These are phyloP conservation scores for Psix sp. DNA, from an alignment of 1,140 invertebrate species.

Conservation along the genomic window DNA sequence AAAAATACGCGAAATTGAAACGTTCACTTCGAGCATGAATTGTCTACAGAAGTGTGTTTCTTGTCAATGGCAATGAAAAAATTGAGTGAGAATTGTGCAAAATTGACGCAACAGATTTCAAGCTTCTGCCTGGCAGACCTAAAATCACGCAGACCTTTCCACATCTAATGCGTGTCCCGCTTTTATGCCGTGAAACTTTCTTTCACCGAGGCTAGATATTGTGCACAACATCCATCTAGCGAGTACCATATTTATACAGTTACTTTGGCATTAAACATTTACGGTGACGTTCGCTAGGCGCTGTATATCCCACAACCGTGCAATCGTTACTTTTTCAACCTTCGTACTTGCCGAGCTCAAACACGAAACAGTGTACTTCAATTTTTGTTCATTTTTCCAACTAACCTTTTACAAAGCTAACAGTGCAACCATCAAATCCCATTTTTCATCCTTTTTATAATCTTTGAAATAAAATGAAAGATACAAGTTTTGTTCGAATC, in stretches of 20 bases:
- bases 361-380: constrained; percentile 9
- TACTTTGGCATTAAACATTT: constrained; percentile 49
- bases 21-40: no score
- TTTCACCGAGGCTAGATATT: constrained; percentile 42
- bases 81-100: no score
- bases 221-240: constrained; percentile 46
- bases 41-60: no score
- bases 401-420: no score
- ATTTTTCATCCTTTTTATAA: background rate
- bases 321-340: constrained; percentile 48
- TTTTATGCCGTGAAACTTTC: constrained; percentile 46
- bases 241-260: constrained; percentile 53
- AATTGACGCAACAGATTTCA: background rate
- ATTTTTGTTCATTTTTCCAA: background rate
- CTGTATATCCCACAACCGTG: constrained; percentile 36
- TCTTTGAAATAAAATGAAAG: no score
- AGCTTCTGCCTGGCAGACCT: constrained; percentile 1
- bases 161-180: constrained; percentile 44
- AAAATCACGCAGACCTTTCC: constrained; percentile 40
- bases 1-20: no score
- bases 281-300: constrained; percentile 24
- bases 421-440: background rate
- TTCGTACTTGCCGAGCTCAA: constrained; percentile 31
- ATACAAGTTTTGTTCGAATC: no score
- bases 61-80: no score